Conservation (phyloP, 2,797 vertebrate species). For the Mycteria americana region DNA sequence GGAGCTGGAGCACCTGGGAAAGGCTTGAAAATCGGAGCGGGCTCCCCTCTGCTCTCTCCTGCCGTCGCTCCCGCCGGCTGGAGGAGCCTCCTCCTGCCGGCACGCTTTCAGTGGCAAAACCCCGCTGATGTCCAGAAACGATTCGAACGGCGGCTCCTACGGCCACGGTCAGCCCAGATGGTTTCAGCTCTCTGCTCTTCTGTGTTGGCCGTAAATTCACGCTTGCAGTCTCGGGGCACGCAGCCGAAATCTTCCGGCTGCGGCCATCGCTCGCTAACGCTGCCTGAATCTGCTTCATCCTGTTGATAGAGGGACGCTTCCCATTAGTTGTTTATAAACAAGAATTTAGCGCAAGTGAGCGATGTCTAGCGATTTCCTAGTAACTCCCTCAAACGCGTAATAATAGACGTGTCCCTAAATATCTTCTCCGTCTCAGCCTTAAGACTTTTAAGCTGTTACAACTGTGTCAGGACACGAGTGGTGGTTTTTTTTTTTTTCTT, state of each 20-base stretch:
- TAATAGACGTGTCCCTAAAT: not conserved
- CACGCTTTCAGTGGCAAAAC: not conserved
- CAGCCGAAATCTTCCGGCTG: not conserved
- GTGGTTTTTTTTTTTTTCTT: not conserved
- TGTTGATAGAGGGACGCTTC: not conserved
- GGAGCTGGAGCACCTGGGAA: not conserved
- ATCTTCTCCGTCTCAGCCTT: not conserved
- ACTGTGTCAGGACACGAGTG: not conserved
- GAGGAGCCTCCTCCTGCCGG: not conserved
- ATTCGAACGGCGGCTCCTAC: rapidly evolving
- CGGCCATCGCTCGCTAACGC: rapidly evolving
- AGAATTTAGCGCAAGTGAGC: not conserved
- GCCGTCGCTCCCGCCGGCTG: rapidly evolving
- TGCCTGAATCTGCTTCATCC: not conserved
- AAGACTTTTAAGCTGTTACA: not conserved
- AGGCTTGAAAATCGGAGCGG: not conserved
- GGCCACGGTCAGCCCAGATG: not conserved
- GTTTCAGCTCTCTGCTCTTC: not conserved
- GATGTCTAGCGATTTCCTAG: not conserved
- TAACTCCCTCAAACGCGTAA: constrained; percentile 3
- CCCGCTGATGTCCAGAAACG: rapidly evolving
- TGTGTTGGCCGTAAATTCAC: not conserved
- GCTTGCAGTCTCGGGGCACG: not conserved
- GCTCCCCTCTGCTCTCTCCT: not conserved
- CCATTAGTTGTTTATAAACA: not conserved